Evolutionary conservation across 1,140 invertebrate species (phyloP).

Genomic region (Eumeta japonica): DNA sequence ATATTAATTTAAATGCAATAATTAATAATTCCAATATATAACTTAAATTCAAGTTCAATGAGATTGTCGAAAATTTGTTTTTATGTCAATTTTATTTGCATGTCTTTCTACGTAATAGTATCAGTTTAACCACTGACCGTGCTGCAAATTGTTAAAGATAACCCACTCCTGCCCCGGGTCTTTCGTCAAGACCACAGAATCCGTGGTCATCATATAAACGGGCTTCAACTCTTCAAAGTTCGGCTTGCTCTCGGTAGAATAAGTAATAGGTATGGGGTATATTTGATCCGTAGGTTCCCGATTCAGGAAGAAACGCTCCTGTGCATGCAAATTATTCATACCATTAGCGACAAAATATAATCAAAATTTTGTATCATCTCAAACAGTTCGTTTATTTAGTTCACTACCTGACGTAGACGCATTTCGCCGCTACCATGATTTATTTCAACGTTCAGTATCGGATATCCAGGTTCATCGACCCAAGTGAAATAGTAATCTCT

Average conservation of each 20-base stretch:
- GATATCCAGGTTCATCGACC: slow-evolving; percentile 70
- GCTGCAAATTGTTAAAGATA: slow-evolving; percentile 68
- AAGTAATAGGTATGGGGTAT: slow-evolving; percentile 67
- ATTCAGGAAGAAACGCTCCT: no score
- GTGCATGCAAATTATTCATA: no score
- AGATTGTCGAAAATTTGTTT: no score
- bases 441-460: slow-evolving; percentile 60
- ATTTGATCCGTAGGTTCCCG: slow-evolving; percentile 31
- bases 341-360: no score
- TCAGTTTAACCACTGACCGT: slow-evolving; percentile 61
- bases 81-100: no score
- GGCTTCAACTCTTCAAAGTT: slow-evolving; percentile 61
- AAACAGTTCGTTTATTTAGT: no score
- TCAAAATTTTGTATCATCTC: no score
- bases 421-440: slow-evolving; percentile 38
- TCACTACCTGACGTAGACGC: slow-evolving; percentile 56
- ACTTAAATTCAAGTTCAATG: neutral
- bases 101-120: no score
- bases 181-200: slow-evolving; percentile 19
- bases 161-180: slow-evolving; percentile 58
- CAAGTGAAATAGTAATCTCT: slow-evolving; percentile 55
- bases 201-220: slow-evolving; percentile 50
- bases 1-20: no score
- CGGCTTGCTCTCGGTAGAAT: slow-evolving; percentile 41
- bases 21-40: neutral